Base-by-base conservation (phyloP, 1,140 invertebrate species). In the Alviniconcha marisindica region DNA sequence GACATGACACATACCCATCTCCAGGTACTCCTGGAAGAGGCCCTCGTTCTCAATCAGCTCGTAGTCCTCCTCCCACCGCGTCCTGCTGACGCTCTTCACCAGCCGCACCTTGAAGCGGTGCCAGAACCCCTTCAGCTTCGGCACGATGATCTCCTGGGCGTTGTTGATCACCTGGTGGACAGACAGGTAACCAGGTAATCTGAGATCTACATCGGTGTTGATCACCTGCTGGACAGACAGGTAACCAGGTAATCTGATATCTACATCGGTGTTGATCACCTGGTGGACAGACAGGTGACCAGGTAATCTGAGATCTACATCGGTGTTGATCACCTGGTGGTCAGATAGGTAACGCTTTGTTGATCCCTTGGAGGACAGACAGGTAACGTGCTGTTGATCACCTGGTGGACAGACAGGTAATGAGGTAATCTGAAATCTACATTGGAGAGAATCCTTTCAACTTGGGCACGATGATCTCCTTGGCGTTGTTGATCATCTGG, bases 11-110 rank as follows among this genome's bases (percentile, higher is more conserved):
- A 94, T 94, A 97, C 97, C 96, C 97, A 99, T 99, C 95, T 99
- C 98, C 76, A 99, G 94, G 93, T 99, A 99, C 94, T 99, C 98
- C 4, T 97, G 97, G 93, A 99, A 99, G 21, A 99, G 94, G 88
- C 97, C 97, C 92, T 97, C 95, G 73, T 97, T 95, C 33, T 97
- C 97, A 94, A 97, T 98, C 54, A 99, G 94, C 91, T 97, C 96
- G 89, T 96, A 98, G 92, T 99, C 98, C 88, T 96, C 96, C 85
- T 98, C 95, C 97, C 97, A 99, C 80, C 97, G 96, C 40, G 95
- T 94, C 85, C 90, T 89, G 12, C 87, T 82, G 3, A 77, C 81
- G 74, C 82, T 87, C 63, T 89, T 89, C 38, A 88, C 87, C 33
- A 89, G 71, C 12, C 87, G 88, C 21, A 94, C 92, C 90, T 93